phyloP scores from a whole-genome alignment of 2,797 vertebrate species.

The Esox lucius region DNA sequence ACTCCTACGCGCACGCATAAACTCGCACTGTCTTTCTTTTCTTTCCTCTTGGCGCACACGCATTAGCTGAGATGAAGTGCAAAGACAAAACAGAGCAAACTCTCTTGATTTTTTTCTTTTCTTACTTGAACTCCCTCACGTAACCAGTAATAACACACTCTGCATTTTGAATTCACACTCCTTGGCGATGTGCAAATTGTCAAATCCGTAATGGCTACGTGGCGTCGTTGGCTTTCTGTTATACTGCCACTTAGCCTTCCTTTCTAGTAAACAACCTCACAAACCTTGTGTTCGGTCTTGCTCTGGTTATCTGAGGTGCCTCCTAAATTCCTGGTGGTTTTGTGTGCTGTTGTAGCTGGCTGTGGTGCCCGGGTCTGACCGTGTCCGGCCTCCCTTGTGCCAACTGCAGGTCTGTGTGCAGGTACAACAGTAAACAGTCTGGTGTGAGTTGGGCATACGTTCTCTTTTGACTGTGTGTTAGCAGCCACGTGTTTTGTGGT shows the following conservation, averaged over 20 bases:
- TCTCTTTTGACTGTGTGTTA: not conserved
- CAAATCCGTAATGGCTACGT: not conserved
- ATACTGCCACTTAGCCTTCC: not conserved
- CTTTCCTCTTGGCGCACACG: not conserved
- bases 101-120: not conserved
- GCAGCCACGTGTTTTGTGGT: not conserved
- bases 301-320: not conserved
- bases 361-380: not conserved
- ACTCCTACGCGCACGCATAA: slow-evolving; percentile 27
- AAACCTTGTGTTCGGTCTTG: not conserved
- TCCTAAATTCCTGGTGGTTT: not conserved
- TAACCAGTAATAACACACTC: too few relatives aligned
- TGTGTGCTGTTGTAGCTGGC: too few relatives aligned
- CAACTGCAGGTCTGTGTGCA: not conserved
- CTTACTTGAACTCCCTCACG: not conserved
- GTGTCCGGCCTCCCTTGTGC: not conserved
- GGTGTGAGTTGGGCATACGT: not conserved
- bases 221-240: not conserved
- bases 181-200: not conserved
- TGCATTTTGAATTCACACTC: not conserved
- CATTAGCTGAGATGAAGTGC: slow-evolving; percentile 21
- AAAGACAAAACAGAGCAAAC: slow-evolving; percentile 7
- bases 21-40: too few relatives aligned
- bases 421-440: not conserved
- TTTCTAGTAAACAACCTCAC: not conserved